These are phyloP conservation scores for Geotrupes spiniger DNA, from an alignment of 2,888 invertebrate genomes.

Conservation along the genomic window DNA sequence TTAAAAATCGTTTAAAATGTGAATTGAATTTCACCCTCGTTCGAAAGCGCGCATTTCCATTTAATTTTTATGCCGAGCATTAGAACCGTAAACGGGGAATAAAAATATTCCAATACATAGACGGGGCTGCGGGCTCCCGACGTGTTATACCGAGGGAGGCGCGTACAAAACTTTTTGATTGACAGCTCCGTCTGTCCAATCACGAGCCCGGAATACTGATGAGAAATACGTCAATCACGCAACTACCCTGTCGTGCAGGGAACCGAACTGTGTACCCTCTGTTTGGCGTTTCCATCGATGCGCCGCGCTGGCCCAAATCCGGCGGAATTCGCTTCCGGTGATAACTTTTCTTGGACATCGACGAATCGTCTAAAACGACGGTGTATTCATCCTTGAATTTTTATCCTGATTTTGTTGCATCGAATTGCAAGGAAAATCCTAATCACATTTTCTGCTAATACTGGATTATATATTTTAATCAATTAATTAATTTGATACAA, in stretches of 20 bases:
- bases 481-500: no score
- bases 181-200: constrained; percentile 79
- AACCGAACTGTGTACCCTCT: constrained; percentile 21
- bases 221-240: constrained; percentile 73
- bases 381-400: no score
- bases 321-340: constrained; percentile 13
- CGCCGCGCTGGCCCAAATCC: constrained; percentile 15
- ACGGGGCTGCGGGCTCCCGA: constrained; percentile 10
- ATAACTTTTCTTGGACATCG: constrained; percentile 2
- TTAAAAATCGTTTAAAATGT: constrained; percentile 51
- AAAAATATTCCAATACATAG: constrained; percentile 51
- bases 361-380: not conserved
- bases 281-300: constrained; percentile 22
- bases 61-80: constrained; percentile 50
- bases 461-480: no score
- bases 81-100: constrained; percentile 46
- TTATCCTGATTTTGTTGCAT: no score
- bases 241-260: constrained; percentile 33
- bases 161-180: constrained; percentile 64
- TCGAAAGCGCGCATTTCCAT: constrained; percentile 42
- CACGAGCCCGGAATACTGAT: constrained; percentile 72
- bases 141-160: constrained; percentile 31
- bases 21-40: constrained; percentile 48
- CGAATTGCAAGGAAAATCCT: no score
- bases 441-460: no score